Conservation (phyloP, 1,140 invertebrate genomes). For the Nephotettix cincticeps region DNA sequence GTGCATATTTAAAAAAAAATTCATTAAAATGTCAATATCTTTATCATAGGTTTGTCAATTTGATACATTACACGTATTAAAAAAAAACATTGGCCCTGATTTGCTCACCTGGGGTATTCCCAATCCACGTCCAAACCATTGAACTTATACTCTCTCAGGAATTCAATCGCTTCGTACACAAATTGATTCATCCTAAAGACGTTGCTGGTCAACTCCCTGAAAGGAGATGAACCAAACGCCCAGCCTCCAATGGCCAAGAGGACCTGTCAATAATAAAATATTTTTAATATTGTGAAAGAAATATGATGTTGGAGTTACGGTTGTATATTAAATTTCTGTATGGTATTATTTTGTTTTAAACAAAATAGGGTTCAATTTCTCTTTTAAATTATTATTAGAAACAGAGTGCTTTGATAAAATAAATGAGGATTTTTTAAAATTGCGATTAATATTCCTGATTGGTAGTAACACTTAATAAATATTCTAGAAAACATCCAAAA, state of each 20-base stretch:
- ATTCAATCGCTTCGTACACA: conserved; percentile 91
- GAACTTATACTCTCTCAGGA: conserved; percentile 87
- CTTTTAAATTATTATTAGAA: neutral
- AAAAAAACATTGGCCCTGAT: neutral
- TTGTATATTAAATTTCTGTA: too few relatives aligned
- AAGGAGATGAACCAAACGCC: conserved; percentile 90
- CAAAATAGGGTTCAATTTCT: neutral
- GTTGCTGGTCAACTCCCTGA: conserved; percentile 89
- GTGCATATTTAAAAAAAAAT: too few relatives aligned
- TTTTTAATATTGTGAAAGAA: too few relatives aligned
- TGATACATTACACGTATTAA: too few relatives aligned
- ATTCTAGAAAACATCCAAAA: too few relatives aligned
- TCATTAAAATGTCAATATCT: too few relatives aligned
- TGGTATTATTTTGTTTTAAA: neutral
- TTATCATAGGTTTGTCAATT: too few relatives aligned
- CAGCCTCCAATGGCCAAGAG: conserved; percentile 91
- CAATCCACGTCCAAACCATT: conserved; percentile 96
- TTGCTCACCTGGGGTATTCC: conserved; percentile 82
- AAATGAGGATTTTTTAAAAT: neutral
- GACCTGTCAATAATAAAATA: conserved; percentile 54
- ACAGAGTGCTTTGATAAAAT: neutral
- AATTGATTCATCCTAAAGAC: conserved; percentile 93
- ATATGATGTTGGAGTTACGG: too few relatives aligned
- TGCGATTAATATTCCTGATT: too few relatives aligned
- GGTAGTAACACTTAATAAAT: too few relatives aligned